phyloP scores from a whole-genome alignment of 1,140 invertebrate genomes.

The Hormaphis cornu region DNA sequence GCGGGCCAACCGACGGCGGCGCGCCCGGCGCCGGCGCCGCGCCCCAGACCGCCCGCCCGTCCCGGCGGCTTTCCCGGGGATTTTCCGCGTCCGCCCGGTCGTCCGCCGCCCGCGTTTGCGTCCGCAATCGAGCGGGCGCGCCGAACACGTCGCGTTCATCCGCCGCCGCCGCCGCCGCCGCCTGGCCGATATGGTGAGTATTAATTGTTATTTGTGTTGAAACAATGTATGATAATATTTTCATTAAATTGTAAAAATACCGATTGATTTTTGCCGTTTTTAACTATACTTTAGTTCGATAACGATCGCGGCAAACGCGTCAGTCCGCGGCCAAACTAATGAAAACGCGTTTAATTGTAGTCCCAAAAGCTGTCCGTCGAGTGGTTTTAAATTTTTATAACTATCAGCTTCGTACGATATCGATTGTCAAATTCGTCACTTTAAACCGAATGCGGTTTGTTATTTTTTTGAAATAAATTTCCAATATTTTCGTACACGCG shows the following conservation, averaged over 20 bases:
- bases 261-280: not conserved
- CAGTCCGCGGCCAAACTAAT: too few species aligned
- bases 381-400: too few species aligned
- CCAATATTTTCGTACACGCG: too few species aligned
- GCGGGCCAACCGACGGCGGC: not conserved
- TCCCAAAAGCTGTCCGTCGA: too few species aligned
- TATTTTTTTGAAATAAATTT: too few species aligned
- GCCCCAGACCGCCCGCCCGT: conserved; percentile 6
- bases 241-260: not conserved
- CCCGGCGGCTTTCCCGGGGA: conserved; percentile 22
- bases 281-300: not conserved
- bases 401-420: too few species aligned
- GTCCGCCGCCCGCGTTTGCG: conserved; percentile 6
- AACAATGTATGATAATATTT: not conserved
- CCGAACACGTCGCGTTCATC: not conserved
- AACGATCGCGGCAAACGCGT: too few species aligned
- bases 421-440: too few species aligned
- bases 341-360: too few species aligned
- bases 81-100: conserved; percentile 28
- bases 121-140: not conserved
- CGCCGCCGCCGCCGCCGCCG: not conserved
- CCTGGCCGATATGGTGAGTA: not conserved
- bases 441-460: too few species aligned
- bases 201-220: not conserved
- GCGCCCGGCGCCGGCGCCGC: not conserved